These are phyloP conservation scores for Eristalis tenax DNA, from an alignment of 2,888 invertebrate genomes.

Conservation along the genomic window DNA sequence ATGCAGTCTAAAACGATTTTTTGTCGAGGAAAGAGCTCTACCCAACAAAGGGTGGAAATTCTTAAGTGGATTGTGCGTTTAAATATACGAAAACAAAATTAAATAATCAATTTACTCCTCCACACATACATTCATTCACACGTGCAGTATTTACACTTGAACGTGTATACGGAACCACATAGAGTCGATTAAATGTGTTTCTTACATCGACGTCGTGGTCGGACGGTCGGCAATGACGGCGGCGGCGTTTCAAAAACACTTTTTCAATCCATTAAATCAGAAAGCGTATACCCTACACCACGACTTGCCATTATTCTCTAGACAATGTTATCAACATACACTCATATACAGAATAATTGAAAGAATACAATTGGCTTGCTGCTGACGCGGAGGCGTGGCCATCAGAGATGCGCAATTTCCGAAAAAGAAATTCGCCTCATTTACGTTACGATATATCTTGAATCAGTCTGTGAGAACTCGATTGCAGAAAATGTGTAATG, in stretches of 20 bases:
- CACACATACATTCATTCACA: background rate
- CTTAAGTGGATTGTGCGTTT: slow-evolving; percentile 31
- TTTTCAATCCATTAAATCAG: slow-evolving; percentile 45
- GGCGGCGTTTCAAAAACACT: background rate
- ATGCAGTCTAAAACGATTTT: background rate
- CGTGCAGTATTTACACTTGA: background rate
- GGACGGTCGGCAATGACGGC: background rate
- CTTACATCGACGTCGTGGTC: background rate
- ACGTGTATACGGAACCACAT: background rate
- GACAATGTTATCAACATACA: slow-evolving; percentile 11
- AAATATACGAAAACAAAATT: background rate
- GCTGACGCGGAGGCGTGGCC: slow-evolving; percentile 49
- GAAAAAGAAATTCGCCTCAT: slow-evolving; percentile 34
- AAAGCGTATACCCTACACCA: slow-evolving; percentile 11
- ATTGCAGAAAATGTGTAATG: slow-evolving; percentile 53
- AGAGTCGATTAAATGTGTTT: background rate
- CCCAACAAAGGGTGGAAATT: slow-evolving; percentile 10
- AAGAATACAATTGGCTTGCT: slow-evolving; percentile 46
- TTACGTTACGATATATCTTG: slow-evolving; percentile 25
- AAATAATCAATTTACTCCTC: slow-evolving; percentile 1
- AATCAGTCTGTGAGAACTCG: slow-evolving; percentile 50
- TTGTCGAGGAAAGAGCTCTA: background rate
- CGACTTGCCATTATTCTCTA: slow-evolving; percentile 9
- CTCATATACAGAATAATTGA: slow-evolving; percentile 9
- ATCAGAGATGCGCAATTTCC: slow-evolving; percentile 56